Base-by-base conservation (phyloP, 2,888 invertebrate species). In the Caradrina kadenii region DNA sequence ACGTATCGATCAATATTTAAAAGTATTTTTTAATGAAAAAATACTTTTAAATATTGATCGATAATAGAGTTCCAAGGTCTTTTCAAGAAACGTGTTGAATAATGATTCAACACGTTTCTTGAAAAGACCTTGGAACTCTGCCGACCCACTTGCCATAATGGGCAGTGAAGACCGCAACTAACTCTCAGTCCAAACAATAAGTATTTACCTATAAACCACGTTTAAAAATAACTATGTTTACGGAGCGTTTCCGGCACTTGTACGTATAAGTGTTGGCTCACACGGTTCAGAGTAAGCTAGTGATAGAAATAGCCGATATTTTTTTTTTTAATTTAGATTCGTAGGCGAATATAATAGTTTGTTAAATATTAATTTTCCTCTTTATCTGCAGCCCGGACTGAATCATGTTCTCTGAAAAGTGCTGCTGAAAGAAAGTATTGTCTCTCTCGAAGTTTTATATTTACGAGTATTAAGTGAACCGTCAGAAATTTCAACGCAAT, bases 221-320 rank as follows among this genome's bases (percentile, higher is more conserved):
- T 76, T 82, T 83, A 64, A 70, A 80, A 69, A 66, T 83, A 81
- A 70, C 66, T 55, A 21, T 83, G 81, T 83, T 83, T 76, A 83
- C 55, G 50, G 17, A 52, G 54, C 17, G 69, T 80, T 83, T 80
- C 80, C 80, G 76, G 60, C 35, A 31, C 60, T n/a, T 17, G 17
- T 17, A 15, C 42, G 10, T 17, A 31, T 42, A 52, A 62, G 59
- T 60, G 48, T 48, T 42, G 22, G 35, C 19, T 49, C 35, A 53
- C 53, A 56, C 55, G 45, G 39, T 19, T 7, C 31, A 15, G 8
- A 35, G 11, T 60, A 39, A 26, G 39, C 62, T 53, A 48, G 19
- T 35, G 19, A 11, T 11, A 39, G 39, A 11, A 39, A 39, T 39
- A 39, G 39, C 8, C 4, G 35, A 26, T 26, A 26, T 3, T 2